Base-by-base conservation (phyloP, 2,888 invertebrate species). In the Yponomeuta cagnagella region DNA sequence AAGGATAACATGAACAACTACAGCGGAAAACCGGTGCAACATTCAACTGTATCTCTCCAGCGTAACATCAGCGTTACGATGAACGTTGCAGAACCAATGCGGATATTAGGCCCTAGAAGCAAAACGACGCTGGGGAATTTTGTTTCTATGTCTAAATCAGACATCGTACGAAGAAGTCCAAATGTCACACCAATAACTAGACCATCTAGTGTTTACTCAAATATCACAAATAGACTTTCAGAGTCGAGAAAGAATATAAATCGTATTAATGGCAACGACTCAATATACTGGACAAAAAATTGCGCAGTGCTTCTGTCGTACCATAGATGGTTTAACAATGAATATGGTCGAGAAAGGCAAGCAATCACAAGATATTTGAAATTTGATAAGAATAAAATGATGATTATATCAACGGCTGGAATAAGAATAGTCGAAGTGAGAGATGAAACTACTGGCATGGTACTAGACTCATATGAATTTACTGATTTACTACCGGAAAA, bases 401-500 rank as follows among this genome's bases (percentile, higher is more conserved):
- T 94, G 82, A 92, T 95, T 43, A 92, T 92, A 77, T 95, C 95
- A 10, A 93, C 93, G 71, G 92, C 92, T 65, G 95, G 95, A 15
- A 89, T 95, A 72, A 87, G 95, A 79, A 94, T 95, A 71, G 93
- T 95, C 63, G 95, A 95, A 92, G 91, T 95, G 43, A 88, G 95
- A 79, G 93, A 92, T 77, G 93, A 93, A 76, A 88, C 90, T 63
- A 93, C 93, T 74, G 95, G 94, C 75, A 89, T 94, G 86, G 94
- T 95, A 10, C 78, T 94, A 72, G 90, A 93, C 80, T 93, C 93
- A 63, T 95, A 95, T 92, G 93, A 94, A 77, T 95, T 95, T 79
- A 90, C 92, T 58, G 93, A 93, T 75, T 85, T 89, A 70, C 86
- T 93, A 71, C 89, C 94, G 65, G 94, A 93, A 78, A 94, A 93